Percentiles rank a stretch among this genome's conserved stretches.
These are phyloP conservation scores for Steromphala cineraria DNA, from an alignment of 2,888 invertebrate species.

Conservation along the genomic window DNA sequence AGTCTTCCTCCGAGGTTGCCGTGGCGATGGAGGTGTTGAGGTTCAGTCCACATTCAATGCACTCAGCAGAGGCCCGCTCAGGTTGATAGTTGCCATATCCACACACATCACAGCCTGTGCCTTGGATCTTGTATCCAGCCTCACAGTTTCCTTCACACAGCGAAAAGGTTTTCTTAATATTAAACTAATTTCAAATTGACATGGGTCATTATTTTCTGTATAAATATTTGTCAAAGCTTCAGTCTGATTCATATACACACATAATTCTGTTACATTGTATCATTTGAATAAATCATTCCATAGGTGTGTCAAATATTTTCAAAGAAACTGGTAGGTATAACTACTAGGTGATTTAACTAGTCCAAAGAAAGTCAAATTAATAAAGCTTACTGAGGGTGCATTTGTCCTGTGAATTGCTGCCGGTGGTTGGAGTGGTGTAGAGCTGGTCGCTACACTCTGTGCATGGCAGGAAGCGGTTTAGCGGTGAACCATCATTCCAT, in stretches of 20 bases:
- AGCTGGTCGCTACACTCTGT: not conserved
- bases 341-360: too few relatives aligned
- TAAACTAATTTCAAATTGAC: too few relatives aligned
- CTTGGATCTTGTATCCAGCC: not conserved
- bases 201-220: too few relatives aligned
- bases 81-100: not conserved
- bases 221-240: too few relatives aligned
- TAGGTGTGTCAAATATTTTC: too few relatives aligned
- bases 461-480: slow-evolving; percentile 1
- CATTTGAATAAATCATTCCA: too few relatives aligned
- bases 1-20: not conserved
- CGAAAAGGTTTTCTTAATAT: not conserved
- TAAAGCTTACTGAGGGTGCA: not conserved
- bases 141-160: slow-evolving; percentile 23
- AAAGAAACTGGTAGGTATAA: too few relatives aligned
- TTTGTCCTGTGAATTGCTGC: not conserved
- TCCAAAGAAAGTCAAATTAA: not conserved
- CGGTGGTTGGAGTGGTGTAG: not conserved
- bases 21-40: not conserved
- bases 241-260: too few relatives aligned
- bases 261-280: too few relatives aligned
- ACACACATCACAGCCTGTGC: not conserved
- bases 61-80: not conserved
- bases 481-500: slow-evolving; percentile 12
- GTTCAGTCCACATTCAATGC: not conserved